phyloP scores from a whole-genome alignment of 2,113 vertebrate genomes.

The Cyanoderma ruficeps region DNA sequence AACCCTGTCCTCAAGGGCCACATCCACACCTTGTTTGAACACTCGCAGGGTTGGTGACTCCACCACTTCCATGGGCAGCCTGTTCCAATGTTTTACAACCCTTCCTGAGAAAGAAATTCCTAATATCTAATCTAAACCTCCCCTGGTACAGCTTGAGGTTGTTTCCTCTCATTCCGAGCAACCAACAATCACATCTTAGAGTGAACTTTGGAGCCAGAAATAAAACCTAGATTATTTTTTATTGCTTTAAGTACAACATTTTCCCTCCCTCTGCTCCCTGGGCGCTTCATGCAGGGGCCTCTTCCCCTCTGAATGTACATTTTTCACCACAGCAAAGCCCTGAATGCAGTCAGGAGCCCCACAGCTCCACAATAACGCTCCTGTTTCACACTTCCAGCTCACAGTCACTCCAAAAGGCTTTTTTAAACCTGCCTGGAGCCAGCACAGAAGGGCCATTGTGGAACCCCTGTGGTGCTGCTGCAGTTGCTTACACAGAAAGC shows the following conservation, averaged over 20 bases:
- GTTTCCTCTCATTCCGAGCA: not conserved
- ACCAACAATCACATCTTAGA: not conserved
- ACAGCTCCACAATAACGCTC: slow-evolving; percentile 6
- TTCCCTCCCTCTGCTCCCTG: not conserved
- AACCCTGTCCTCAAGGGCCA: not conserved
- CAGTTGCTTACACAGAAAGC: not conserved
- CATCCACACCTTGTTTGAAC: accelerated
- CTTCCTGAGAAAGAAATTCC: not conserved
- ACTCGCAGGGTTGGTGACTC: not conserved
- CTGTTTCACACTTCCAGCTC: slow-evolving; percentile 19
- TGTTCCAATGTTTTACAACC: not conserved
- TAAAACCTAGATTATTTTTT: not conserved
- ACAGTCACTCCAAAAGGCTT: not conserved
- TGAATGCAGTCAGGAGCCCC: not conserved
- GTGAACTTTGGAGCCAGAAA: not conserved
- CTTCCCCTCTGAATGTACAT: not conserved
- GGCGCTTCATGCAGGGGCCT: not conserved
- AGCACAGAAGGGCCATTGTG: slow-evolving; percentile 53
- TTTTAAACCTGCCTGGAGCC: not conserved
- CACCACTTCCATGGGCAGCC: not conserved
- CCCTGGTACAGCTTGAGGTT: not conserved
- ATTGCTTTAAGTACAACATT: not conserved
- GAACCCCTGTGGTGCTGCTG: not conserved
- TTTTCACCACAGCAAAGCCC: not conserved
- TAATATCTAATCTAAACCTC: not conserved